A percentile compares a stretch with the other conserved stretches of the same genome.
Evolutionary conservation across 1,140 invertebrate species (phyloP).

Genomic region (Nixonia krombeini): DNA sequence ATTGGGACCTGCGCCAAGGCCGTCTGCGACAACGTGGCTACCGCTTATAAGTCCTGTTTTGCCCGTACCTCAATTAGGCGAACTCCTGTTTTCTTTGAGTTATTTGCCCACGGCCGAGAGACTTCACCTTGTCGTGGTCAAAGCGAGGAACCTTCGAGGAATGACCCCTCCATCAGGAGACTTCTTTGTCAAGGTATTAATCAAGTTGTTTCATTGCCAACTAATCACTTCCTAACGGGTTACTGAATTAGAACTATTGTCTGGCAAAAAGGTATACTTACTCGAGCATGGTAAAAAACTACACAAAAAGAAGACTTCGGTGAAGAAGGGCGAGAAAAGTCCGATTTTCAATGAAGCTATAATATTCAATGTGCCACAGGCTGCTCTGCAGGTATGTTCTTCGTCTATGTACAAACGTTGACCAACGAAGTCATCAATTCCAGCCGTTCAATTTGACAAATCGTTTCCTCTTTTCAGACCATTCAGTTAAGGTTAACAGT

Average conservation of each 20-base stretch:
- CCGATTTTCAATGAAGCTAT: slow-evolving; percentile 87
- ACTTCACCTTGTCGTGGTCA: slow-evolving; percentile 75
- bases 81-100: slow-evolving; percentile 75
- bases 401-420: no score
- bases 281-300: slow-evolving; percentile 83
- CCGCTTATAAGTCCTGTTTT: slow-evolving; percentile 69
- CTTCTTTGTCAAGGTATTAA: slow-evolving; percentile 65
- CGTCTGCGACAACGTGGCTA: slow-evolving; percentile 72
- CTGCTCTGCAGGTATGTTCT: slow-evolving; percentile 76
- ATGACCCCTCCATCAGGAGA: slow-evolving; percentile 56
- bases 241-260: no score
- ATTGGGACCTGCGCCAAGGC: slow-evolving; percentile 66
- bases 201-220: neutral
- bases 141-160: slow-evolving; percentile 72
- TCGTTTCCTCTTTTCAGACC: slow-evolving; percentile 69
- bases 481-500: slow-evolving; percentile 82
- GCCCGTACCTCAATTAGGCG: slow-evolving; percentile 75
- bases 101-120: slow-evolving; percentile 75
- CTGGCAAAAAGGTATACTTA: slow-evolving; percentile 82
- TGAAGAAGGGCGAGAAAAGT: slow-evolving; percentile 78
- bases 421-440: no score
- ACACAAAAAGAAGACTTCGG: slow-evolving; percentile 82
- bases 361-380: slow-evolving; percentile 82
- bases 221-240: slow-evolving; percentile 44
- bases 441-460: no score